These are phyloP conservation scores for Ladona fulva DNA, from an alignment of 1,140 invertebrate genomes.

Conservation along the genomic window DNA sequence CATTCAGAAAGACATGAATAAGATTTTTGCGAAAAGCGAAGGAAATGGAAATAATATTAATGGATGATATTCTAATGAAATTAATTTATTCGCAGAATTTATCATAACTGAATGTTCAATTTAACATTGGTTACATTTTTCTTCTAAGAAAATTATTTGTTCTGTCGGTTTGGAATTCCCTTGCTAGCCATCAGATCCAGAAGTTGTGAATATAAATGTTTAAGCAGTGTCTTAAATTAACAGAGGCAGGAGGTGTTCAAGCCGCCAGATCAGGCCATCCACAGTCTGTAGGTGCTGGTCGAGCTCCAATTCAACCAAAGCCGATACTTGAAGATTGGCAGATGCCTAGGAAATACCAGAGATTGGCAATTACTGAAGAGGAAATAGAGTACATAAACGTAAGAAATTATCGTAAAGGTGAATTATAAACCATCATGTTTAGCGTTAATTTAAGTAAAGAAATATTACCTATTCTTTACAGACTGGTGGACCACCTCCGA, in stretches of 20 bases:
- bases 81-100: no score
- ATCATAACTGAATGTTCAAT: neutral
- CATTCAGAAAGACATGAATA: no score
- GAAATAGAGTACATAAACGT: slow-evolving; percentile 21
- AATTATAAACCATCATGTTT: neutral
- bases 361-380: slow-evolving; percentile 11
- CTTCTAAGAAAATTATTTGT: neutral
- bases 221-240: neutral
- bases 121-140: neutral
- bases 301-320: neutral
- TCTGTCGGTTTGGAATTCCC: no score
- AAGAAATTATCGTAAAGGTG: neutral
- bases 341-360: slow-evolving; percentile 16
- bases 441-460: neutral
- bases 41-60: no score
- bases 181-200: no score
- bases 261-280: neutral
- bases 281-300: neutral
- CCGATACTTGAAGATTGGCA: slow-evolving; percentile 20
- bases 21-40: no score
- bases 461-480: neutral
- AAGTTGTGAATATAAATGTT: no score
- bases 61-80: no score
- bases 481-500: neutral
- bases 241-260: neutral